phyloP scores from a whole-genome alignment of 2,113 vertebrate species.

The Lontra canadensis region DNA sequence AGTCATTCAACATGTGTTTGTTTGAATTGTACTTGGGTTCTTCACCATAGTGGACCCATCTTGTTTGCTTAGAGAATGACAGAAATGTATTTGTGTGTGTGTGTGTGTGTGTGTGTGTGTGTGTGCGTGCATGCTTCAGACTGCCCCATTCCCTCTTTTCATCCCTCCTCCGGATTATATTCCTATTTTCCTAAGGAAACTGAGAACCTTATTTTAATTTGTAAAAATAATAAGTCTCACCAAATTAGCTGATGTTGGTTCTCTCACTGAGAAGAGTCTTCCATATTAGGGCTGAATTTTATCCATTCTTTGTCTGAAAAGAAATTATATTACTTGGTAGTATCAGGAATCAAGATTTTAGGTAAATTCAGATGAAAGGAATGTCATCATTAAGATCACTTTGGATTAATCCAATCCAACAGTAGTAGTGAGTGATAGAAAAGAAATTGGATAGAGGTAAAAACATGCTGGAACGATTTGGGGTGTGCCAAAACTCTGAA shows the following conservation, averaged over 20 bases:
- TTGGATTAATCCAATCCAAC: background rate
- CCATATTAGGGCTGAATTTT: background rate
- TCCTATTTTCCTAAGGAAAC: background rate
- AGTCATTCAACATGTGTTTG: background rate
- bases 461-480: background rate
- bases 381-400: background rate
- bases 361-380: background rate
- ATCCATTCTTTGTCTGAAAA: background rate
- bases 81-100: background rate
- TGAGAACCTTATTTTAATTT: background rate
- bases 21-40: background rate
- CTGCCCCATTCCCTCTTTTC: background rate
- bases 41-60: background rate
- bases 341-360: slow-evolving; percentile 4
- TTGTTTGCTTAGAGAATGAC: background rate
- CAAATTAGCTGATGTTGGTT: background rate
- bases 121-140: background rate
- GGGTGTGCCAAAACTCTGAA: background rate
- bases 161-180: background rate
- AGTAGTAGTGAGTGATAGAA: background rate
- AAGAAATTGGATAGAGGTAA: background rate
- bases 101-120: background rate
- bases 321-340: background rate
- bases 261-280: background rate
- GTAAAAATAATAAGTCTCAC: background rate